Percentiles rank a stretch among this genome's conserved stretches.
Evolutionary conservation across 2,888 invertebrate species (phyloP).

Genomic region (Pedicia rivosa): DNA sequence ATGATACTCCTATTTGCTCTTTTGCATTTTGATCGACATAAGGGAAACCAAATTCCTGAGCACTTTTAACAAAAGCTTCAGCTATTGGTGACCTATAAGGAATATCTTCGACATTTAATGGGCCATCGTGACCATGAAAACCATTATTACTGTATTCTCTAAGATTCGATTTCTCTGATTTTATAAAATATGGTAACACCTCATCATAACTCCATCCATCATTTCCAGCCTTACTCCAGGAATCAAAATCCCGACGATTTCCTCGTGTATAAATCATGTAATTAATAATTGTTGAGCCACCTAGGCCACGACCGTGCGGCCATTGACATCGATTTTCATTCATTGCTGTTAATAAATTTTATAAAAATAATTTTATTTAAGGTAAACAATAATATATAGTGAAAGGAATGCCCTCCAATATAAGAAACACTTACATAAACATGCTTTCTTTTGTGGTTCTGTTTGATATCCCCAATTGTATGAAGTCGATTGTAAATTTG

Average conservation of each 20-base stretch:
- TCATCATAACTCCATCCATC: constrained; percentile 31
- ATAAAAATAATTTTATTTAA: neutral
- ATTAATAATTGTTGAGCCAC: constrained; percentile 16
- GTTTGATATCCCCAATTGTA: constrained; percentile 45
- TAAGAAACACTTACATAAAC: constrained; percentile 24
- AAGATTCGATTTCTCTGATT: constrained; percentile 18
- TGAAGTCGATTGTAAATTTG: constrained; percentile 36
- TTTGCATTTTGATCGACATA: constrained; percentile 24
- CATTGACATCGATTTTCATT: constrained; percentile 29
- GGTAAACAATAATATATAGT: neutral
- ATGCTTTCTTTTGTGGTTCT: constrained; percentile 37
- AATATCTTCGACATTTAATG: constrained; percentile 23
- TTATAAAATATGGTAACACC: constrained; percentile 22
- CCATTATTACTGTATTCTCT: constrained; percentile 15
- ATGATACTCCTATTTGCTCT: constrained; percentile 34
- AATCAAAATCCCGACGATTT: constrained; percentile 16
- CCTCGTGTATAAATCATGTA: constrained; percentile 20
- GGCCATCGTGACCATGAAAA: constrained; percentile 26
- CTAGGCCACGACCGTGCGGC: constrained; percentile 19
- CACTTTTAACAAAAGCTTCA: constrained; percentile 41
- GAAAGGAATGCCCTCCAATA: too few relatives aligned
- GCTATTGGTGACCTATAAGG: constrained; percentile 31
- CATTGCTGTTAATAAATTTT: constrained; percentile 19
- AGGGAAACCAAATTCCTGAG: constrained; percentile 35
- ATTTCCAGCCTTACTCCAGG: constrained; percentile 16